A percentile compares a stretch with the other conserved stretches of the same genome.
Conservation (phyloP, 2,113 vertebrate genomes). For the Abramis brama region DNA sequence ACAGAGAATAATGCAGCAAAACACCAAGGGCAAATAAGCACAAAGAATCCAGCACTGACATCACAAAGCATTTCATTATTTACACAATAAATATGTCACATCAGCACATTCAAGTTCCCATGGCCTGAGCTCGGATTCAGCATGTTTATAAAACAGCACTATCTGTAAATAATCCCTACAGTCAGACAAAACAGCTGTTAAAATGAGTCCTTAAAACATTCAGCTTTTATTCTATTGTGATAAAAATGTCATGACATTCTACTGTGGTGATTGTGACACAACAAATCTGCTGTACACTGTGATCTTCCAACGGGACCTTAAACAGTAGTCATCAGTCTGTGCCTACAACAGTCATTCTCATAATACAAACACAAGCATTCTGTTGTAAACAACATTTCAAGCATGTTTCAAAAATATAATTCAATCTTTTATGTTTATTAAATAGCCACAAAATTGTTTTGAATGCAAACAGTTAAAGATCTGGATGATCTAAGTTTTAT, state of each 20-base stretch:
- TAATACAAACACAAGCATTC: slow-evolving; percentile 11
- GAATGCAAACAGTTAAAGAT: neutral
- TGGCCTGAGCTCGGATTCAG: slow-evolving; percentile 17
- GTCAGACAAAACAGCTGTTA: neutral
- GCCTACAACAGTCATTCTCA: slow-evolving; percentile 6
- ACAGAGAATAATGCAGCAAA: slow-evolving; percentile 6
- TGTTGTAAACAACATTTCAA: slow-evolving; percentile 25
- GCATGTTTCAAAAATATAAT: slow-evolving; percentile 14
- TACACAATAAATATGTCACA: slow-evolving; percentile 42
- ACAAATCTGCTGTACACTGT: neutral
- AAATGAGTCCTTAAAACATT: slow-evolving; percentile 7
- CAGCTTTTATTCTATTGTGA: slow-evolving; percentile 13
- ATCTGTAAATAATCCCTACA: neutral
- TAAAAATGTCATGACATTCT: neutral
- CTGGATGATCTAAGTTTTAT: neutral
- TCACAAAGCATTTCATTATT: neutral
- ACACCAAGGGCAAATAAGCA: slow-evolving; percentile 14
- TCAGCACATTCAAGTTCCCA: slow-evolving; percentile 38
- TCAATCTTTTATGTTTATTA: neutral
- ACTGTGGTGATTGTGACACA: neutral
- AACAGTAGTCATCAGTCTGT: neutral
- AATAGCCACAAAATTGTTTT: neutral
- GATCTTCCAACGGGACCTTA: slow-evolving; percentile 5
- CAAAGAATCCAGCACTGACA: slow-evolving; percentile 14
- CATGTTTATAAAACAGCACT: neutral